A percentile compares a stretch with the other conserved stretches of the same genome.
phyloP scores from a whole-genome alignment of 2,888 invertebrate genomes.

The Gymnosoma rotundatum region DNA sequence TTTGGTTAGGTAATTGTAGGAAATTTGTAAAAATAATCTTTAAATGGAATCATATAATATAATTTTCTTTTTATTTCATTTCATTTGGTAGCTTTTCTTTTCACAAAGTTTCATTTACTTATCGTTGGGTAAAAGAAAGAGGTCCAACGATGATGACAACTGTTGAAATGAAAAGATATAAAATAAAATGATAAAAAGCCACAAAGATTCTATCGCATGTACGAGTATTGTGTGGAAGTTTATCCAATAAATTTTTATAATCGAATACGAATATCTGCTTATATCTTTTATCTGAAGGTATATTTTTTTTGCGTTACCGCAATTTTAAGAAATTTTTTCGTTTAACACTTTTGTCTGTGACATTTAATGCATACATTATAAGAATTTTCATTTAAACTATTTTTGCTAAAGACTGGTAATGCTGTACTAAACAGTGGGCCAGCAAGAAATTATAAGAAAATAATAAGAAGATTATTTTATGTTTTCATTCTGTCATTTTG shows the following conservation, averaged over 20 bases:
- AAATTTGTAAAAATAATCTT: constrained; percentile 45
- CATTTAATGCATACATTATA: constrained; percentile 65
- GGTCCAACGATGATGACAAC: constrained; percentile 1
- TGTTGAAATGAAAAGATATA: constrained; percentile 21
- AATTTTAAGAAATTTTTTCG: constrained; percentile 59
- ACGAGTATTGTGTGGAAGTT: constrained; percentile 10
- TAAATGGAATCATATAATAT: constrained; percentile 20
- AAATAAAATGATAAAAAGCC: constrained; percentile 16
- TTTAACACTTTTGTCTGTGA: constrained; percentile 59
- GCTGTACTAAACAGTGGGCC: no score
- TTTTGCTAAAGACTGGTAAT: no score
- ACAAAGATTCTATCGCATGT: constrained; percentile 23
- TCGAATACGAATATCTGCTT: not conserved
- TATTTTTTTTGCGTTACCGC: constrained; percentile 26
- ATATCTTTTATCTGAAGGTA: not conserved
- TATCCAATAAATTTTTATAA: constrained; percentile 5
- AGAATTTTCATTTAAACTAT: constrained; percentile 38
- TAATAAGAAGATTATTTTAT: no score
- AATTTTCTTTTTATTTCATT: constrained; percentile 34
- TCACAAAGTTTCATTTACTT: constrained; percentile 34
- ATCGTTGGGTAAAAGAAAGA: not conserved
- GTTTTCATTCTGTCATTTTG: no score
- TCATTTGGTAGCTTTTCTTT: not conserved
- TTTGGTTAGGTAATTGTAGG: constrained; percentile 52
- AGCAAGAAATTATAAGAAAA: no score